phyloP scores from a whole-genome alignment of 2,888 invertebrate species.

The Pollenia amentaria region DNA sequence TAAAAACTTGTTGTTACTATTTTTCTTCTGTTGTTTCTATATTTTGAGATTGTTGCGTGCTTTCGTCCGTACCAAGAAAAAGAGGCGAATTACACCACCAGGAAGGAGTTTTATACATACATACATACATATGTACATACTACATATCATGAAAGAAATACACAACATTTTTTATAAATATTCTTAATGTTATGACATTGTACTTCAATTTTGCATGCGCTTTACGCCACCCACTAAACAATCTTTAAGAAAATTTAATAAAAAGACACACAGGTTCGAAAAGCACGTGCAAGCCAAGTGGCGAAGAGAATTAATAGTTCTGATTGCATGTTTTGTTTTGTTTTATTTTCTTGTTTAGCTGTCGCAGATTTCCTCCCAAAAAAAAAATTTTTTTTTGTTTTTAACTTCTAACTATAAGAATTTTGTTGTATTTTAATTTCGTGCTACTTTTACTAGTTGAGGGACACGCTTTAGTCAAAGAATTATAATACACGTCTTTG shows the following conservation, averaged over 20 bases:
- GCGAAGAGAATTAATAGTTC: background rate
- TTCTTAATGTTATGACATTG: constrained; percentile 20
- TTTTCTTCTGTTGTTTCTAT: background rate
- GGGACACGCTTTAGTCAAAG: constrained; percentile 45
- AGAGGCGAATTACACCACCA: constrained; percentile 43
- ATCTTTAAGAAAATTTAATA: constrained; percentile 3
- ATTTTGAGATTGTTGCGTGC: constrained; percentile 66
- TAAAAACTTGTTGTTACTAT: constrained; percentile 54
- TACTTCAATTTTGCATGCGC: background rate
- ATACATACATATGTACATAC: background rate
- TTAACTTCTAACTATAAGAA: constrained; percentile 16
- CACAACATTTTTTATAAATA: background rate
- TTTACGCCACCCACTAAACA: constrained; percentile 34
- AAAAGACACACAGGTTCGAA: constrained; percentile 4
- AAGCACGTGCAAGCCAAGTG: constrained; percentile 45
- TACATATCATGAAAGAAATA: background rate
- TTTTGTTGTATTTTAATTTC: constrained; percentile 15
- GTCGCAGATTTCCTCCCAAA: constrained; percentile 68
- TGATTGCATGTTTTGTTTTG: constrained; percentile 67
- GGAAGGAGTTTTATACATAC: constrained; percentile 7
- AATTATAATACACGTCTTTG: background rate
- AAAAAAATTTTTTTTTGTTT: constrained; percentile 43
- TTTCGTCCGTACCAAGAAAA: constrained; percentile 33
- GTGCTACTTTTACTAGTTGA: constrained; percentile 52
- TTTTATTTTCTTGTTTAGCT: constrained; percentile 46